Conservation (phyloP, 2,113 vertebrate species). For the Dromiciops gliroides region DNA sequence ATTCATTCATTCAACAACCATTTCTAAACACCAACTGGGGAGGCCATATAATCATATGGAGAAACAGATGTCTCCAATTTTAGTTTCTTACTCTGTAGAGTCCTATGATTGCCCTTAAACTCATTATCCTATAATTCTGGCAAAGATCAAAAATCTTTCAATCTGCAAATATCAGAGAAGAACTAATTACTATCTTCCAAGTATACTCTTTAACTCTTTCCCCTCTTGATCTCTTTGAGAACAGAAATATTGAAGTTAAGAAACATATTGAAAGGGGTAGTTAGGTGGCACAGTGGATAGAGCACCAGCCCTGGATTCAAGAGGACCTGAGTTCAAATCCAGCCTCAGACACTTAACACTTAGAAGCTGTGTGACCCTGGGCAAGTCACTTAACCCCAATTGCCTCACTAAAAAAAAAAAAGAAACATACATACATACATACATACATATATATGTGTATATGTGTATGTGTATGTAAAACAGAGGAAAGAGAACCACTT, state of each 20-base stretch:
- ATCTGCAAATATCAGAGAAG: slow-evolving; percentile 15
- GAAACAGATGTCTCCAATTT: slow-evolving; percentile 14
- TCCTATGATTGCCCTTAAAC: not conserved
- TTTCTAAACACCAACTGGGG: not conserved
- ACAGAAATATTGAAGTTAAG: slow-evolving; percentile 5
- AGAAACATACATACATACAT: no score
- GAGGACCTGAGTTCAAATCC: no score
- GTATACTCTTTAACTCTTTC: not conserved
- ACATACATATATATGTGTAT: not conserved
- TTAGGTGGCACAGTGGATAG: no score
- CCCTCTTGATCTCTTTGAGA: slow-evolving; percentile 10
- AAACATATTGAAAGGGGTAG: not conserved
- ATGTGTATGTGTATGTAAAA: slow-evolving; percentile 21
- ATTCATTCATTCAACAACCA: not conserved
- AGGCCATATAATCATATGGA: not conserved
- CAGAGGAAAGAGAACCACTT: not conserved
- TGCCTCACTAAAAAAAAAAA: no score
- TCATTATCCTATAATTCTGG: not conserved
- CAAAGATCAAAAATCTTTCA: slow-evolving; percentile 32
- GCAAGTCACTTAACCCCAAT: no score
- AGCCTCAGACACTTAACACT: no score
- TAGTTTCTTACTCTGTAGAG: not conserved
- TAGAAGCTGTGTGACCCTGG: no score
- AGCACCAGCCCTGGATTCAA: no score
- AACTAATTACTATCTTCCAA: not conserved